Evolutionary conservation across 2,113 vertebrate genomes (phyloP).

Genomic region (Pampusana beccarii): DNA sequence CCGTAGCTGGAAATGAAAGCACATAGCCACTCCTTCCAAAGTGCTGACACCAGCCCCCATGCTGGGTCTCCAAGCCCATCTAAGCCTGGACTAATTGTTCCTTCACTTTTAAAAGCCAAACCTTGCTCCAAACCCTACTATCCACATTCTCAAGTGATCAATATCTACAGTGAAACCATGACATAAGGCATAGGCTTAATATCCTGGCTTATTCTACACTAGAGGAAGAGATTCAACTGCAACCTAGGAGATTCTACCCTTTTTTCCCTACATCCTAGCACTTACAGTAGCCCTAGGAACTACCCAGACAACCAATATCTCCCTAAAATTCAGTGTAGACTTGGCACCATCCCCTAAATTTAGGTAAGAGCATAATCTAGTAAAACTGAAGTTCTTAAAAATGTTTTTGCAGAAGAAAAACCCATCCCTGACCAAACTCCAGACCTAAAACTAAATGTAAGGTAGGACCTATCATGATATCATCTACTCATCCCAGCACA

Average conservation of each 20-base stretch:
- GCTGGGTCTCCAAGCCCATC: background rate
- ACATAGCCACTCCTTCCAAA: rapidly evolving
- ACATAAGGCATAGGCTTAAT: background rate
- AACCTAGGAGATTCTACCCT: background rate
- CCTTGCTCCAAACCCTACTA: background rate
- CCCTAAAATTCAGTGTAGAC: background rate
- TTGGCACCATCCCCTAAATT: background rate
- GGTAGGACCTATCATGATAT: no score
- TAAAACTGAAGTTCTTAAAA: background rate
- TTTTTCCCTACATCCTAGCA: background rate
- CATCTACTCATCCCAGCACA: background rate
- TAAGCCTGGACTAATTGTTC: background rate
- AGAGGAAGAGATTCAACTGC: background rate
- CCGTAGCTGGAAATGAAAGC: background rate
- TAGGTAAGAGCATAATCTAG: background rate
- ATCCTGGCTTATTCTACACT: background rate
- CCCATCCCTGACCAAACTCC: background rate
- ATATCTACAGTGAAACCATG: background rate
- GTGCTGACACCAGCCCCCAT: background rate
- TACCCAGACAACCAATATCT: background rate
- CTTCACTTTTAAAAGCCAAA: background rate
- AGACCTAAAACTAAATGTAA: background rate
- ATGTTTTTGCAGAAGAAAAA: background rate
- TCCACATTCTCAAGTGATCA: background rate
- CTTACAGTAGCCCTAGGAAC: background rate